These are phyloP conservation scores for Nomada fabriciana DNA, from an alignment of 2,888 invertebrate species.

Conservation along the genomic window DNA sequence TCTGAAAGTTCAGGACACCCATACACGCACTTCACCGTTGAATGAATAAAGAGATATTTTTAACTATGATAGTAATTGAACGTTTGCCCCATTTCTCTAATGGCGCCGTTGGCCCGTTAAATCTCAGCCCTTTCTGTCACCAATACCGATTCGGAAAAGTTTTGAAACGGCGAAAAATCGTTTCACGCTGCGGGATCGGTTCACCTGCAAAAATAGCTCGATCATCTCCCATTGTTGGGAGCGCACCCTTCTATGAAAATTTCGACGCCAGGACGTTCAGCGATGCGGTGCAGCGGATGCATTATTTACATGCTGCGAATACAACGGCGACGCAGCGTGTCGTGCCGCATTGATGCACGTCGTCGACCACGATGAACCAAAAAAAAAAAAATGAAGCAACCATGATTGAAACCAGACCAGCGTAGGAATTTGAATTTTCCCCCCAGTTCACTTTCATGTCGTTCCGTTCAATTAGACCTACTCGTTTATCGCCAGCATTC, in stretches of 20 bases:
- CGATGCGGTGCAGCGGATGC: constrained; percentile 59
- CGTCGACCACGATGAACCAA: constrained; percentile 62
- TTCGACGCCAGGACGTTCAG: constrained; percentile 51
- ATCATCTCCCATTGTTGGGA: constrained; percentile 65
- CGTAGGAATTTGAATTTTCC: constrained; percentile 26
- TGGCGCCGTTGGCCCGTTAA: constrained; percentile 25
- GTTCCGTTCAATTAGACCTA: constrained; percentile 39
- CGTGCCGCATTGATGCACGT: constrained; percentile 65
- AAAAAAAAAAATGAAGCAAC: constrained; percentile 11
- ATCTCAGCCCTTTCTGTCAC: constrained; percentile 19
- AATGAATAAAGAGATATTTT: background rate
- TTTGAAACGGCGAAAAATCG: constrained; percentile 54
- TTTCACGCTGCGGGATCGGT: constrained; percentile 47
- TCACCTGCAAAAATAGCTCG: constrained; percentile 73
- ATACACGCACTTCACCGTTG: background rate
- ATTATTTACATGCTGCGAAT: constrained; percentile 58
- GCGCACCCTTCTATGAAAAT: constrained; percentile 62
- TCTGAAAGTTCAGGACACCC: background rate
- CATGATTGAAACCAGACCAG: constrained; percentile 31
- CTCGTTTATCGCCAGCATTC: constrained; percentile 5
- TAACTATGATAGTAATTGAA: background rate
- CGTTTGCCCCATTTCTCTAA: constrained; percentile 21
- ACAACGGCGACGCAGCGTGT: constrained; percentile 52
- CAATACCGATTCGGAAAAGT: constrained; percentile 34
- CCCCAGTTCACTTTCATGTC: constrained; percentile 24